phyloP scores from a whole-genome alignment of 2,113 vertebrate genomes.

The Telmatochromis sp. region DNA sequence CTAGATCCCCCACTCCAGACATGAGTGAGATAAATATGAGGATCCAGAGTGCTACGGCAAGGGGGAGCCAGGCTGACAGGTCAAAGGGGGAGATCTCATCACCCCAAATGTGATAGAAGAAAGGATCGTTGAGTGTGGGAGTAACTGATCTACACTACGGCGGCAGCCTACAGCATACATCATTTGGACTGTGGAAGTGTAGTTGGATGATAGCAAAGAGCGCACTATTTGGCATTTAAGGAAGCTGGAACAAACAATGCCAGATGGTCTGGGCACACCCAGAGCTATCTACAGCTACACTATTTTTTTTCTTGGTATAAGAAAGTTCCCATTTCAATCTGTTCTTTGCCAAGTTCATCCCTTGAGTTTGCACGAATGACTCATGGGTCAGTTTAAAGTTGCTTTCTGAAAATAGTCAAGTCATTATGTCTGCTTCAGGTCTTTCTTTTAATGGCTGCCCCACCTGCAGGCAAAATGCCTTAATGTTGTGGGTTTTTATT shows the following conservation, averaged over 20 bases:
- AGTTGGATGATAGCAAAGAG: not conserved
- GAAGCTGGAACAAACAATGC: not conserved
- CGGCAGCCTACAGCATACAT: not conserved
- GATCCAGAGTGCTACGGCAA: not conserved
- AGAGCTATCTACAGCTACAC: not conserved
- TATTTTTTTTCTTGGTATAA: not conserved
- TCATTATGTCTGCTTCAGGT: not conserved
- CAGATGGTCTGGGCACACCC: fast-evolving
- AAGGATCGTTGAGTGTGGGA: not conserved
- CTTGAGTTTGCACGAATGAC: not conserved
- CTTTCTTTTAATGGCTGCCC: not conserved
- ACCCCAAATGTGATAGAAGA: not conserved
- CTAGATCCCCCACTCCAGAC: fast-evolving
- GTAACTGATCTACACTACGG: not conserved
- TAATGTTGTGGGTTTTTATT: not conserved
- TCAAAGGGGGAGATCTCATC: not conserved
- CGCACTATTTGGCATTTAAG: not conserved
- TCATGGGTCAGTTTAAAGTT: not conserved
- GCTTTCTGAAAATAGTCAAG: not conserved
- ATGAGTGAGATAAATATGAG: fast-evolving
- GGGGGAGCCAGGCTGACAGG: not conserved
- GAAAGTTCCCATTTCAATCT: not conserved
- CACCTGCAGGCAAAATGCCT: not conserved
- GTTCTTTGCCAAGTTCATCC: not conserved
- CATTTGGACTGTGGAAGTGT: not conserved